Percentiles rank a stretch among this genome's conserved stretches.
Evolutionary conservation across 2,797 vertebrate species (phyloP).

Genomic region (Apogon hyalosoma): DNA sequence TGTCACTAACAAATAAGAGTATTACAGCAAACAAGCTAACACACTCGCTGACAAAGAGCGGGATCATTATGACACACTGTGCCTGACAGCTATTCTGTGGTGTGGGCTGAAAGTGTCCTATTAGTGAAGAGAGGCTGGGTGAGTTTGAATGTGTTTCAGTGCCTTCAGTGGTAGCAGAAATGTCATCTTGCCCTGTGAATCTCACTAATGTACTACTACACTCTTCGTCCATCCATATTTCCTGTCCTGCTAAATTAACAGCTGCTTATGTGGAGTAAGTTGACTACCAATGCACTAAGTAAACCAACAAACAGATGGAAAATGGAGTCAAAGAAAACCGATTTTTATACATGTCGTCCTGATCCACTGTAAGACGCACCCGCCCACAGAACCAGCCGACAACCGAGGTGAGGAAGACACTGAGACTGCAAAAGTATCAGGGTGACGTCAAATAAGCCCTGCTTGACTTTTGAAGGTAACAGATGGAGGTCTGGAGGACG

Average conservation of each 20-base stretch:
- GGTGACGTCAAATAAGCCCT: conserved; percentile 15
- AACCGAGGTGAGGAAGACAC: not conserved
- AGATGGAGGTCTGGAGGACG: conserved; percentile 2
- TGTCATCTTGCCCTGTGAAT: conserved; percentile 69
- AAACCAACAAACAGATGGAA: not conserved
- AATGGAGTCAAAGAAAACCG: too few species aligned
- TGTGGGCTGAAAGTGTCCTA: conserved; percentile 66
- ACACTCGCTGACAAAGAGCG: conserved; percentile 14
- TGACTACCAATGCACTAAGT: not conserved
- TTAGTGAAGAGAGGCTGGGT: conserved; percentile 60
- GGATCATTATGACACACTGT: conserved; percentile 50
- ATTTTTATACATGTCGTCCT: too few species aligned
- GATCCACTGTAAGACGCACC: too few species aligned
- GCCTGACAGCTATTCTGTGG: conserved; percentile 46
- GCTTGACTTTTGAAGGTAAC: conserved; percentile 29
- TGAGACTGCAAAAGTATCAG: not conserved
- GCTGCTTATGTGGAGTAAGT: conserved; percentile 39
- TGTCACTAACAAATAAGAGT: conserved; percentile 4
- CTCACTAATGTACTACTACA: conserved; percentile 32
- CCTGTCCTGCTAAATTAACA: conserved; percentile 24
- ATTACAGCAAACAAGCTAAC: conserved; percentile 27
- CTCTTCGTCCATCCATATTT: conserved; percentile 20
- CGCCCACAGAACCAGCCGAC: too few species aligned
- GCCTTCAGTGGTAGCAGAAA: conserved; percentile 56
- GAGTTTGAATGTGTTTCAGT: conserved; percentile 58